These are phyloP conservation scores for Palaemon carinicauda DNA, from an alignment of 1,140 invertebrate species.

Conservation along the genomic window DNA sequence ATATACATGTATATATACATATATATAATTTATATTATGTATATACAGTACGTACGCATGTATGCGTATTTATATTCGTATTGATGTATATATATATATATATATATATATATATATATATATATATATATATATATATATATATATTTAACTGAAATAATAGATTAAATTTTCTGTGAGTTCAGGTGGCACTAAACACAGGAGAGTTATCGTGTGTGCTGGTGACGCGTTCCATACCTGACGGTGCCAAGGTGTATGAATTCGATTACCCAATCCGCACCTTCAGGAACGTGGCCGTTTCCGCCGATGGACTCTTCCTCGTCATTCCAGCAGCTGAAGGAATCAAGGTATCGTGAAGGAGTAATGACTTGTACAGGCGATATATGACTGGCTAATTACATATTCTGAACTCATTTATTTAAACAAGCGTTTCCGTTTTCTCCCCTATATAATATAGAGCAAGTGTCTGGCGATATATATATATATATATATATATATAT, in stretches of 20 bases:
- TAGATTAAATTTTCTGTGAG: not conserved
- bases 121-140: not conserved
- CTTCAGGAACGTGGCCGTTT: conserved; percentile 79
- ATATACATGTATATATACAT: too few species aligned
- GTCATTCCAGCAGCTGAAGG: conserved; percentile 70
- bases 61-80: too few species aligned
- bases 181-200: conserved; percentile 23
- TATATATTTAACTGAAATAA: not conserved
- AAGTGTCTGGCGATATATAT: not conserved
- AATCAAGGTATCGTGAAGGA: conserved; percentile 50
- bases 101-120: too few species aligned
- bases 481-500: conserved; percentile 7
- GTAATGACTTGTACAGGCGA: not conserved
- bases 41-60: too few species aligned
- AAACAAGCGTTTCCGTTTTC: too few species aligned
- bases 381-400: too few species aligned
- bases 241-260: conserved; percentile 79
- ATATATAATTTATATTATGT: too few species aligned
- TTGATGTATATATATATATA: too few species aligned
- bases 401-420: too few species aligned
- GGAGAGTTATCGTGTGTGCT: conserved; percentile 52
- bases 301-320: conserved; percentile 81
- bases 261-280: conserved; percentile 81
- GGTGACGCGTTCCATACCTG: conserved; percentile 64
- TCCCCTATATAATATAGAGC: too few species aligned